Evolutionary conservation across 2,797 vertebrate species (phyloP), one percentile per base, ranked within the genome.

Genomic region (Megaceryle alcyon): DNA sequence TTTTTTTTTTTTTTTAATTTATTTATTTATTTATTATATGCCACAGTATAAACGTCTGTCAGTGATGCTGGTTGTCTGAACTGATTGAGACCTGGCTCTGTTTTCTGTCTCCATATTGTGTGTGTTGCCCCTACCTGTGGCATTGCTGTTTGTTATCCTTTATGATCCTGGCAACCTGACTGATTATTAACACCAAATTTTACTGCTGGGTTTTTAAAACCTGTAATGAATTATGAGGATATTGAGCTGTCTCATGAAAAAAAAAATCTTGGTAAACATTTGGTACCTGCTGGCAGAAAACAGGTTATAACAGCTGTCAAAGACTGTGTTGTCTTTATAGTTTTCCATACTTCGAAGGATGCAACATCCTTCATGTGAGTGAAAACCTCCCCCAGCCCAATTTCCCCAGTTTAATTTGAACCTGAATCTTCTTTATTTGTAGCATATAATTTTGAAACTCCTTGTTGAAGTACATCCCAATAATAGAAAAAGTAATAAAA

Each of bases 71-170:
- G 49, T 25, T 51, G 49, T 35, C 37, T 79, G 63, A 57, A 19
- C 11, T 1, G 1, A 26, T 13, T 11, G 26, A 46, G 14, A 23
- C 4, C 37, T 57, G 15, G 2, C 4, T 48, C 12, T 69, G 9
- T 57, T 69, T 92, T 76, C 10, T 72, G 15, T 37, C 57, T 71
- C 29, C 4, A 14, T 39, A 25, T 16, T 26, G 20, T 9, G 2
- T 65, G 49, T 49, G 25, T 53, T 21, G 33, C 35, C 8, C 7
- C 25, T 56, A 25, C 35, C 43, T 65, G 29, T 6, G 44, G 16
- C 7, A 10, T 15, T 85, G 53, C 33, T 2, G 1, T 65, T 35
- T 64, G n/a, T 64, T 69, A 26, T 69, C 9, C 11, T 41, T 15
- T 35, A 37, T 11, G 49, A 49, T 25, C 23, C 49, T 49, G 49